Evolutionary conservation across 2,888 invertebrate genomes (phyloP).

Genomic region (Hypena proboscidalis): DNA sequence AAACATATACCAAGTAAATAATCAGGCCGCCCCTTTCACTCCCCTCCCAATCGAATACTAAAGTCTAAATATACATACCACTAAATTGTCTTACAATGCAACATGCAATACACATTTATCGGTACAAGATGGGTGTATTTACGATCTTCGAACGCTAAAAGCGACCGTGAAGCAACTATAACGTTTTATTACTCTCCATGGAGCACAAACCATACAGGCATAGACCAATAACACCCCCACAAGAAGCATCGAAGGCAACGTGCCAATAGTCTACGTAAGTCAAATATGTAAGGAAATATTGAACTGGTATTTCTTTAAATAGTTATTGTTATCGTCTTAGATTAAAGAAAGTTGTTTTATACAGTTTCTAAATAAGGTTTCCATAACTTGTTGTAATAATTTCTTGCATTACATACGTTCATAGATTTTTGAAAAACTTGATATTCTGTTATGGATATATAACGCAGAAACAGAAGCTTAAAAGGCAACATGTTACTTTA

Average conservation of each 20-base stretch:
- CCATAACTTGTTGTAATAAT: too few relatives aligned
- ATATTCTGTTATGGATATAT: too few relatives aligned
- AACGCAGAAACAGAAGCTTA: too few relatives aligned
- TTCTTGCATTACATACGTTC: too few relatives aligned
- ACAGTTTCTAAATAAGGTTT: too few relatives aligned
- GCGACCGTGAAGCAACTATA: conserved; percentile 67
- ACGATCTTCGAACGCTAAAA: conserved; percentile 66
- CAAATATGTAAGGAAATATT: conserved; percentile 25
- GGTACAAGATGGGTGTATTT: conserved; percentile 67
- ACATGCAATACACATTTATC: conserved; percentile 59
- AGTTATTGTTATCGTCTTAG: neutral
- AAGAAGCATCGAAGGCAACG: conserved; percentile 64
- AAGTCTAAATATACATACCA: conserved; percentile 29
- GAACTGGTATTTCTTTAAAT: conserved; percentile 10
- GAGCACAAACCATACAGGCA: conserved; percentile 64
- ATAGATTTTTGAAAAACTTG: too few relatives aligned
- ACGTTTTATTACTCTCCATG: conserved; percentile 75
- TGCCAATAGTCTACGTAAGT: conserved; percentile 62
- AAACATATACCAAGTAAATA: neutral
- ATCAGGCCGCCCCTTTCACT: conserved; percentile 2
- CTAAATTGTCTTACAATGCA: conserved; percentile 45
- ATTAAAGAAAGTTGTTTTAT: neutral
- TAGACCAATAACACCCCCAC: conserved; percentile 63
- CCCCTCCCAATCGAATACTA: neutral
- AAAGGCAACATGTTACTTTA: too few relatives aligned